phyloP scores from a whole-genome alignment of 2,797 vertebrate genomes.

The Enteromius afrohamiltoni region DNA sequence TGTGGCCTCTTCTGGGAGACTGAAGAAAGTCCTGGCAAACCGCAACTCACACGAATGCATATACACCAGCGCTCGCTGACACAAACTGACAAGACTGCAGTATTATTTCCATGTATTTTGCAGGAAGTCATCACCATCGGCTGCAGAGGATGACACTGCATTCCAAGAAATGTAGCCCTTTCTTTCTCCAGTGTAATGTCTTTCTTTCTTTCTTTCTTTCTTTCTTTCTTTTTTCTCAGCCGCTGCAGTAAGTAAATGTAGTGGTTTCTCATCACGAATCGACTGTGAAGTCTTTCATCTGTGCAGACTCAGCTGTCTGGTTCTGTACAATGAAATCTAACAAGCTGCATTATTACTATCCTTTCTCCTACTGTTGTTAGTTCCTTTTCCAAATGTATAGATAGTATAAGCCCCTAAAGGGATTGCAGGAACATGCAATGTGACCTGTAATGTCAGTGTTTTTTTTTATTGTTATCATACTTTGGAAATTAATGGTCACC shows the following conservation, averaged over 20 bases:
- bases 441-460: background rate
- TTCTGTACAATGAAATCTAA: slow-evolving; percentile 7
- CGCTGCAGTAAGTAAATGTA: slow-evolving; percentile 28
- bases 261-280: slow-evolving; percentile 5
- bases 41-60: slow-evolving; percentile 9
- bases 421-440: slow-evolving; percentile 1
- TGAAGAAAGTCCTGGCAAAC: slow-evolving; percentile 28
- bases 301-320: slow-evolving; percentile 24
- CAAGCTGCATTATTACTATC: background rate
- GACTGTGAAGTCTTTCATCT: slow-evolving; percentile 13
- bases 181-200: slow-evolving; percentile 3
- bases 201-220: background rate
- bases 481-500: background rate
- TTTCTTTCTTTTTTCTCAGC: background rate
- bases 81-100: slow-evolving; percentile 20
- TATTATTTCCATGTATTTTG: slow-evolving; percentile 11
- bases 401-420: background rate
- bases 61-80: background rate
- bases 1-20: slow-evolving; percentile 21
- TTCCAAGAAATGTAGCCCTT: background rate
- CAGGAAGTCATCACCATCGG: slow-evolving; percentile 28
- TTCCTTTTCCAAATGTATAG: background rate
- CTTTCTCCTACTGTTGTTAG: background rate
- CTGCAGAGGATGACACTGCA: slow-evolving; percentile 24
- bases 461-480: background rate